A percentile compares a stretch with the other conserved stretches of the same genome.
Evolutionary conservation across 2,797 vertebrate species (phyloP).

Genomic region (Urosaurus nigricauda): DNA sequence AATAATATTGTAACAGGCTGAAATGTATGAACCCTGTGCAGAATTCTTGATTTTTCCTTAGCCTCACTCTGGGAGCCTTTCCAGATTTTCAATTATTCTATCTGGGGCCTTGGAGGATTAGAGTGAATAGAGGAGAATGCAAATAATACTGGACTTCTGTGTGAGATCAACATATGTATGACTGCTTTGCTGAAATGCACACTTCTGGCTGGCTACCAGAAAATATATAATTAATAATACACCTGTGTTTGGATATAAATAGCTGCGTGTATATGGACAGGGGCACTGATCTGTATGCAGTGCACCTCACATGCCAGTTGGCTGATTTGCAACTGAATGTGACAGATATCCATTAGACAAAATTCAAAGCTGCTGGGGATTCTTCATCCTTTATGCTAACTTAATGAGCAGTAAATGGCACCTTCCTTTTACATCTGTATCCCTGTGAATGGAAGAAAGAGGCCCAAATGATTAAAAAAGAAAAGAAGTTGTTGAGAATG

Average conservation of each 20-base stretch:
- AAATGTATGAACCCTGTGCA: conserved; percentile 25
- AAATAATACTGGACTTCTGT: neutral
- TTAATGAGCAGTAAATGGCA: conserved; percentile 1
- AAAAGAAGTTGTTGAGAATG: neutral
- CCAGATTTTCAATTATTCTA: conserved; percentile 37
- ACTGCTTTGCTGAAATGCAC: conserved; percentile 3
- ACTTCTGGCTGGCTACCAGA: conserved; percentile 15
- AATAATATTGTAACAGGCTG: neutral
- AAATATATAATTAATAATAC: conserved; percentile 36
- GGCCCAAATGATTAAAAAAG: neutral
- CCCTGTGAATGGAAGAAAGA: neutral
- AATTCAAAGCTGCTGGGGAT: conserved; percentile 24
- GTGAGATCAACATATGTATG: neutral
- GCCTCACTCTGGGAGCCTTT: conserved; percentile 28
- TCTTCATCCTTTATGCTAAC: neutral
- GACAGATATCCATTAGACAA: conserved; percentile 6
- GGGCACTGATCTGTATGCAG: neutral
- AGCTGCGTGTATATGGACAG: neutral
- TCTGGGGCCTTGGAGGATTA: conserved; percentile 15
- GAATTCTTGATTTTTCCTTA: conserved; percentile 23
- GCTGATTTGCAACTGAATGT: conserved; percentile 25
- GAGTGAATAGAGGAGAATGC: neutral
- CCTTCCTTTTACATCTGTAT: neutral
- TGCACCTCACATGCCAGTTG: neutral
- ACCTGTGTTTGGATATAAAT: conserved; percentile 30